A percentile compares a stretch with the other conserved stretches of the same genome.
These are phyloP conservation scores for Cephalotes varians DNA, from an alignment of 2,888 invertebrate genomes.

Conservation along the genomic window DNA sequence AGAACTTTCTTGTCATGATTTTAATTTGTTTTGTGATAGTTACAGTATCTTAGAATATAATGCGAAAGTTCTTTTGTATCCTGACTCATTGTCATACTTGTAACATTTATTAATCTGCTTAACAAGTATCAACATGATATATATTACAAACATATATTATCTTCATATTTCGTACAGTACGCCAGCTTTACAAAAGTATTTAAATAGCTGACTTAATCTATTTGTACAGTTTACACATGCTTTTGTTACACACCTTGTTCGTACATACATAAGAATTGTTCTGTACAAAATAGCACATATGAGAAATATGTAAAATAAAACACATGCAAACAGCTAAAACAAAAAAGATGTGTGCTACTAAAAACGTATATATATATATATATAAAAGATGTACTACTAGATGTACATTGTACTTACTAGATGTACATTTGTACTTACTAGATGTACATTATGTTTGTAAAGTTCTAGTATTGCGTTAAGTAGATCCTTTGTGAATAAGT, in stretches of 20 bases:
- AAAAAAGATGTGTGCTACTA: conserved; percentile 24
- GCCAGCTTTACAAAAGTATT: conserved; percentile 64
- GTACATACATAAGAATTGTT: background rate
- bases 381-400: conserved; percentile 36
- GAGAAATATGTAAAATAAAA: conserved; percentile 39
- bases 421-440: background rate
- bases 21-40: background rate
- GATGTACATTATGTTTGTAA: conserved; percentile 41
- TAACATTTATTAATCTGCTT: conserved; percentile 50
- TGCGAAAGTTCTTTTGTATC: conserved; percentile 4
- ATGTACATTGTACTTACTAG: conserved; percentile 32
- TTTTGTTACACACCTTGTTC: conserved; percentile 34
- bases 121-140: conserved; percentile 25
- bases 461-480: conserved; percentile 44
- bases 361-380: background rate
- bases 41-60: background rate
- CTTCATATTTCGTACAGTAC: conserved; percentile 25
- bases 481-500: conserved; percentile 35
- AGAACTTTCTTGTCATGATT: background rate
- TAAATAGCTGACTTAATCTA: conserved; percentile 43
- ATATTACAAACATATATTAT: conserved; percentile 34
- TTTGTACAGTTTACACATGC: conserved; percentile 53
- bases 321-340: conserved; percentile 17
- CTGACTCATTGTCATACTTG: conserved; percentile 50
- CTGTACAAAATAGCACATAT: conserved; percentile 31